Base-by-base conservation (phyloP, 2,888 invertebrate species). In the Hemicrepidius hirtus region DNA sequence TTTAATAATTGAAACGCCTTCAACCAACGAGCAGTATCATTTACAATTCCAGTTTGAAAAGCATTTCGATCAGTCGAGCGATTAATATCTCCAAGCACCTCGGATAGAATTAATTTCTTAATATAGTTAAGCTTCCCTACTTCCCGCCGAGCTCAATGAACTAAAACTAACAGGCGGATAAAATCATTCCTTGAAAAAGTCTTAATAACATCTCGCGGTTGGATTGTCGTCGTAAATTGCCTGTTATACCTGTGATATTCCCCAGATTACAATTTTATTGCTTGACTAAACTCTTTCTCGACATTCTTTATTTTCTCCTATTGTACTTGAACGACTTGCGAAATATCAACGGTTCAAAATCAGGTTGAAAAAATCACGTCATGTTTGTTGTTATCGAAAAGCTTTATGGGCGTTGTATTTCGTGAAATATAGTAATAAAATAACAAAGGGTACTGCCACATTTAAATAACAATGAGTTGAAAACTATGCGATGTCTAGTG, bases 121-220 rank as follows among this genome's bases (percentile, higher is more conserved):
- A 64, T 69, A 64, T 64, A 69, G 55, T 64, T 69, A 64, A 69
- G 60, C 63, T 55, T 64, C 53, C 59, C 49, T 18, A 13, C 35
- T 57, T 68, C 44, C 64, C 64, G 44, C 63, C 74, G 73, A 62
- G 71, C 67, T 78, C 78, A 81, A 80, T 79, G 75, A 77, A 76
- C 76, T 77, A 74, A 76, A 71, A 69, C 74, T 76, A 80, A 79
- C 75, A 75, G 59, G 75, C 71, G 73, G 75, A 79, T 80, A 79
- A 81, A 81, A 80, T 81, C 81, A 78, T 78, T 80, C 76, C 77
- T 76, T 78, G 80, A 81, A 81, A 80, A 82, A 81, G 82, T 81
- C 81, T 80, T 82, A 82, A 83, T 81, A 82, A 82, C 81, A 82
- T 83, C 81, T 82, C 79, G 80, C 82, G 83, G 81, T 82, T 78